Percentiles rank a stretch among this genome's conserved stretches.
Evolutionary conservation across 1,140 invertebrate genomes (phyloP).

Genomic region (Aplysia californica): DNA sequence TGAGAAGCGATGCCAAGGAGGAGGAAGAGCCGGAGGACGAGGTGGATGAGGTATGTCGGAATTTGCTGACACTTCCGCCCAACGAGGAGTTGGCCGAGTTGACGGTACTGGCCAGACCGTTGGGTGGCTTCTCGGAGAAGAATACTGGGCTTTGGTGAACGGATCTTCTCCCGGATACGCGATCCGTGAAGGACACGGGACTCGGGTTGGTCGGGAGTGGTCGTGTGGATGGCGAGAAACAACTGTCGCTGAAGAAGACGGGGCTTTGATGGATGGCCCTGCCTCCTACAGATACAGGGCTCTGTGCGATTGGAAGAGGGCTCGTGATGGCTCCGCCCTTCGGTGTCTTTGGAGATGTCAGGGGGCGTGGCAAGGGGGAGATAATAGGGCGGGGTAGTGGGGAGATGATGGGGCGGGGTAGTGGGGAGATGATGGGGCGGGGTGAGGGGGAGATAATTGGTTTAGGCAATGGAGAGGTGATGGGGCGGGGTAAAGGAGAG

Average conservation of each 20-base stretch:
- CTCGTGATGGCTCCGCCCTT: background rate
- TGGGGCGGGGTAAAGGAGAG: background rate
- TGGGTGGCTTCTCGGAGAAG: background rate
- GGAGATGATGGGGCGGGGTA: no score
- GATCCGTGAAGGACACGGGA: background rate
- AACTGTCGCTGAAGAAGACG: slow-evolving; percentile 19
- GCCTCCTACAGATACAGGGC: background rate
- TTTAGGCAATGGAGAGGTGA: background rate
- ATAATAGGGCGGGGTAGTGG: no score
- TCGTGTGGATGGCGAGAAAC: background rate
- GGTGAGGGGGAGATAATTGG: background rate
- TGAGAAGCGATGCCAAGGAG: slow-evolving; percentile 1
- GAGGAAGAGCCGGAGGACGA: slow-evolving; percentile 9
- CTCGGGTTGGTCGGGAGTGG: background rate
- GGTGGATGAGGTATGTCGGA: background rate
- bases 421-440: no score
- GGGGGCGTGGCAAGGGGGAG: background rate
- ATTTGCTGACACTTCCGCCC: no score
- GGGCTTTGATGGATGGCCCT: slow-evolving; percentile 15
- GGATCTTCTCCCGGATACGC: background rate
- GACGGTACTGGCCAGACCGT: background rate
- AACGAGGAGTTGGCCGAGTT: no score
- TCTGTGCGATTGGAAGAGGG: slow-evolving; percentile 14
- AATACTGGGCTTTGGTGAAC: background rate
- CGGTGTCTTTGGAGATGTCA: background rate